phyloP scores from a whole-genome alignment of 2,797 vertebrate species.

The Poeciliopsis paucimaculata region DNA sequence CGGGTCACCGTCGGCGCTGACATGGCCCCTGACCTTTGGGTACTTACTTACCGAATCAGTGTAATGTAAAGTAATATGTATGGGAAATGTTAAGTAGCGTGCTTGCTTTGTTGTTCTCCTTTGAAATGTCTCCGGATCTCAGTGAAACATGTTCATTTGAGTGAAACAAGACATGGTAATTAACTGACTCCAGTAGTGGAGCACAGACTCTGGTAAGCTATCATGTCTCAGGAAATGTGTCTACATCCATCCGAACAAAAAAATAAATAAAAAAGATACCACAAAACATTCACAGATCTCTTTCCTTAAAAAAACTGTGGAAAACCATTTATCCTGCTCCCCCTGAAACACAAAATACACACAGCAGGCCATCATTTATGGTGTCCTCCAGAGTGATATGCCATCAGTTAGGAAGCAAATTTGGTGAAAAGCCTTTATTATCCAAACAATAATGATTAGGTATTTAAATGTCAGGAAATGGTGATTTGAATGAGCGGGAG shows the following conservation, averaged over 20 bases:
- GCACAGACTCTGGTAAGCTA: conserved; percentile 30
- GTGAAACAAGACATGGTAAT: conserved; percentile 54
- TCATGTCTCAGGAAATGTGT: conserved; percentile 30
- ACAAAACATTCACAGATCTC: conserved; percentile 70
- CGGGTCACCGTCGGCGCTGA: conserved; percentile 57
- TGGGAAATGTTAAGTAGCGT: conserved; percentile 70
- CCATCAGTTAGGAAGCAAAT: conserved; percentile 16
- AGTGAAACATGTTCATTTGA: conserved; percentile 46
- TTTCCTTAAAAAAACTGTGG: conserved; percentile 65
- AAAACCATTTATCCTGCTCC: conserved; percentile 43
- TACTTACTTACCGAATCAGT: conserved; percentile 46
- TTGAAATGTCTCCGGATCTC: conserved; percentile 45
- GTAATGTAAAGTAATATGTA: conserved; percentile 71
- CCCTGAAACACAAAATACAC: conserved; percentile 47
- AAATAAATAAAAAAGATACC: conserved; percentile 49
- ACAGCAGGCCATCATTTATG: conserved; percentile 39
- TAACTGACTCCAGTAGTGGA: conserved; percentile 46
- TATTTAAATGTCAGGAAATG: conserved; percentile 50
- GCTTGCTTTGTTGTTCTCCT: conserved; percentile 44
- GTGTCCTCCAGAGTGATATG: conserved; percentile 29
- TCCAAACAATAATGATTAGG: conserved; percentile 55
- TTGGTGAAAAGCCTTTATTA: conserved; percentile 46
- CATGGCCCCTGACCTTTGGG: conserved; percentile 64
- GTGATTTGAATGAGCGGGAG: conserved; percentile 16
- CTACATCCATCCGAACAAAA: conserved; percentile 34